Percentiles rank a stretch among this genome's conserved stretches.
Conservation (phyloP, 1,140 invertebrate species). For the Zaprionus kolodkinae region DNA sequence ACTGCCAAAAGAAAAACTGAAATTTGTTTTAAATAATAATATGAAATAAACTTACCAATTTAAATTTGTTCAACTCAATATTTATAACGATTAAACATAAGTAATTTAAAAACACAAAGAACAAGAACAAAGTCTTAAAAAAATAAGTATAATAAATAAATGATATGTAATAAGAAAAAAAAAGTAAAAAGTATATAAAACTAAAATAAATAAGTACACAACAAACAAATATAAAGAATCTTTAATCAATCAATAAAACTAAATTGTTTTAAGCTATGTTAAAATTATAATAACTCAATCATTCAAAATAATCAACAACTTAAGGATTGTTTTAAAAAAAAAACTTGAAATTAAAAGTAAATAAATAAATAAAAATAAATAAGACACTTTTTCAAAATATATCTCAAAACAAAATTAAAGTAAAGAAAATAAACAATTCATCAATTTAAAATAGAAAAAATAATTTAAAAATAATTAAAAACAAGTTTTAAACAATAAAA, state of each 20-base stretch:
- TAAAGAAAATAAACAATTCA: not conserved
- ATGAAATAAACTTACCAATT: not conserved
- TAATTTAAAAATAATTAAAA: constrained; percentile 4
- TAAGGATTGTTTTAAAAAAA: not conserved
- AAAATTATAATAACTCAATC: too few relatives aligned
- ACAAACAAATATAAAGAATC: not conserved
- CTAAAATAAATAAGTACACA: not conserved
- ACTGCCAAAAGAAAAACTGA: not conserved
- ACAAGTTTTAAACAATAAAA: not conserved
- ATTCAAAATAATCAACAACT: not conserved
- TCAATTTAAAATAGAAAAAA: not conserved
- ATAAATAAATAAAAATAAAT: not conserved
- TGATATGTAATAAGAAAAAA: not conserved
- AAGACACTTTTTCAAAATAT: not conserved
- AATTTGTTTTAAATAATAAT: not conserved
- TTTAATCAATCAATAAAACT: too few relatives aligned
- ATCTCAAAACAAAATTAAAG: not conserved
- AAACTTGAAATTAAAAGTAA: constrained; percentile 4
- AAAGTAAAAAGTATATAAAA: not conserved
- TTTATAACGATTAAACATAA: not conserved
- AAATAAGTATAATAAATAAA: not conserved
- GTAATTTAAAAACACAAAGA: not conserved
- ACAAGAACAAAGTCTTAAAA: not conserved
- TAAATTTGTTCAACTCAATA: not conserved
- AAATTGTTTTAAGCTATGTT: too few relatives aligned